Percentiles rank a stretch among this genome's conserved stretches.
These are phyloP conservation scores for Styela plicata DNA, from an alignment of 23 tunicate genomes.

Conservation along the genomic window DNA sequence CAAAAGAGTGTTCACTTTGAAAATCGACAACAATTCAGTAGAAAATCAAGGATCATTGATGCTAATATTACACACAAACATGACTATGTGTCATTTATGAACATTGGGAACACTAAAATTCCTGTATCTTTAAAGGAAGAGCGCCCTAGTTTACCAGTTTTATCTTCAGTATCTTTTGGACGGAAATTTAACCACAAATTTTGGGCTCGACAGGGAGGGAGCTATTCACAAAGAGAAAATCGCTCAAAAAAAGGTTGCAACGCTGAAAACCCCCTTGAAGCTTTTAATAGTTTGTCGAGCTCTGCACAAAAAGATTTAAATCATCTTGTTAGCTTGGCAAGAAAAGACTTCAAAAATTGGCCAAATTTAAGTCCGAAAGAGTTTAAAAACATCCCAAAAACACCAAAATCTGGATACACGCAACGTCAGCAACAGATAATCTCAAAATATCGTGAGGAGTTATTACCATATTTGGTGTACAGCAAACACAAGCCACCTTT, in stretches of 20 bases:
- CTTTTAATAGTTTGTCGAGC: not conserved
- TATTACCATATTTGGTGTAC: constrained; percentile 8
- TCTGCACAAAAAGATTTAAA: not conserved
- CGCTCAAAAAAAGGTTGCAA: not conserved
- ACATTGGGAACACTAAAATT: not conserved
- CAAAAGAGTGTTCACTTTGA: not conserved
- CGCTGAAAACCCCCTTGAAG: too few relatives aligned
- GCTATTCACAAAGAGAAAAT: not conserved
- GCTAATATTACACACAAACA: not conserved
- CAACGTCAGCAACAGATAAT: not conserved
- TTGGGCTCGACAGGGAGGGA: not conserved
- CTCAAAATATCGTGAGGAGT: constrained; percentile 1
- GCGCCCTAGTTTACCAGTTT: not conserved
- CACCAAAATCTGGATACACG: not conserved
- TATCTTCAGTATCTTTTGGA: not conserved
- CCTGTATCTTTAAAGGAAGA: not conserved
- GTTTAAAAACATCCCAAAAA: constrained; percentile 2
- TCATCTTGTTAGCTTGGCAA: not conserved
- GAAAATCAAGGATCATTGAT: not conserved
- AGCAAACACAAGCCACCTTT: constrained; percentile 19
- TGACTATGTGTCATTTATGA: not conserved
- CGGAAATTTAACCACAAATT: not conserved
- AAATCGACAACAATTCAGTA: not conserved
- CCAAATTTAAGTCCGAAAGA: not conserved
- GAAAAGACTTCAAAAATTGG: not conserved